Percentiles rank a stretch among this genome's conserved stretches.
Conservation (phyloP, 2,113 vertebrate species). For the Rhinopomastus cyanomelas region DNA sequence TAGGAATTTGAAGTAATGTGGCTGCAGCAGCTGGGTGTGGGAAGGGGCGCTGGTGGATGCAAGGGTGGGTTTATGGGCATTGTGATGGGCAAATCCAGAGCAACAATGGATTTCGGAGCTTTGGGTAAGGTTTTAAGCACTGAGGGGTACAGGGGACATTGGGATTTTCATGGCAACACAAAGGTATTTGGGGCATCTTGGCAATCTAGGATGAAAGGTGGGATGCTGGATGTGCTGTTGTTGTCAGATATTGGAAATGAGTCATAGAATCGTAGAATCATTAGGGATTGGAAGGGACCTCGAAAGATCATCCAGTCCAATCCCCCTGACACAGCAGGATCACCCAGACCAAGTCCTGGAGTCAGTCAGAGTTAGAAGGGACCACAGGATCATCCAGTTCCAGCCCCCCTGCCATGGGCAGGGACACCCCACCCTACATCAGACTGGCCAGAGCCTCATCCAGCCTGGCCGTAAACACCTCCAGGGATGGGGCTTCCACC, state of each 20-base stretch:
- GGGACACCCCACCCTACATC: no score
- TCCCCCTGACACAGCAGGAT: no score
- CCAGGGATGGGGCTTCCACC: no score
- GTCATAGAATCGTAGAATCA: no score
- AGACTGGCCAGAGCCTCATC: no score
- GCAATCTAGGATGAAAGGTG: background rate
- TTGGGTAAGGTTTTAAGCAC: background rate
- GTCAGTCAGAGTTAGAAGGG: no score
- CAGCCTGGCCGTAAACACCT: no score
- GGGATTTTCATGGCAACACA: background rate
- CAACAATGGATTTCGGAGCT: background rate
- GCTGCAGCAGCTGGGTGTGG: background rate
- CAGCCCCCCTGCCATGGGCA: no score
- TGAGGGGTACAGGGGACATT: background rate
- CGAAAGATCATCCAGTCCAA: no score
- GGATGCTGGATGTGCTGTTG: rapidly evolving
- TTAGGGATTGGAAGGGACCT: no score
- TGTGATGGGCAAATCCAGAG: background rate
- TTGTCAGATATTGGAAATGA: background rate
- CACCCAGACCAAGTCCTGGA: no score
- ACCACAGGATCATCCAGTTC: no score
- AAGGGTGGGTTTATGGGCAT: background rate
- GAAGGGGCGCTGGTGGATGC: rapidly evolving
- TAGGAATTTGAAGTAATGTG: background rate
- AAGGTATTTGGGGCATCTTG: background rate